Conservation (phyloP, 30 jellyfish, hydroid and myxozoan species). For the Aurelia aurita complex sp. Pacific region DNA sequence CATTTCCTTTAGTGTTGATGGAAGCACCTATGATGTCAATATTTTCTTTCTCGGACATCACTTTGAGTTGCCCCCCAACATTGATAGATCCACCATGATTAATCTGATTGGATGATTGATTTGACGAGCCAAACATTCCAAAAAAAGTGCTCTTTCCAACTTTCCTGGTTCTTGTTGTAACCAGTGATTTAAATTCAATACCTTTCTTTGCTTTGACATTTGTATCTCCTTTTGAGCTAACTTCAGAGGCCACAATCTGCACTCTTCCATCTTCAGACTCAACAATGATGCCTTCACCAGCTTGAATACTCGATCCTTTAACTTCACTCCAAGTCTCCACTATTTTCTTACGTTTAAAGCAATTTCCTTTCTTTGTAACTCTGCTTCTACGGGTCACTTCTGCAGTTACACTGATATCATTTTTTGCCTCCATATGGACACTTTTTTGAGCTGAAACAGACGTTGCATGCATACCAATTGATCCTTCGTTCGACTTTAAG, state of each 20-base stretch:
- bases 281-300: neutral
- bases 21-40: neutral
- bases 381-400: neutral
- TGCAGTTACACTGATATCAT: neutral
- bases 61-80: neutral
- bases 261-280: slow-evolving; percentile 1
- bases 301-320: neutral
- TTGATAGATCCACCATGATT: neutral
- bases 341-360: neutral
- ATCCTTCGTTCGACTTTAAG: neutral
- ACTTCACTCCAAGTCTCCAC: slow-evolving; percentile 10
- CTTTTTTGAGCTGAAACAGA: neutral
- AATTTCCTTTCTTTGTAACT: neutral
- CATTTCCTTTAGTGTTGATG: neutral
- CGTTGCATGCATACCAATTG: neutral
- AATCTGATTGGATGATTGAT: neutral
- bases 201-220: neutral
- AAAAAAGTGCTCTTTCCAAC: neutral
- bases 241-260: neutral
- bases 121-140: neutral
- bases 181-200: neutral
- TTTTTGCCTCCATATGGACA: neutral
- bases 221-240: neutral
- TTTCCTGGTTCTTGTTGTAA: neutral
- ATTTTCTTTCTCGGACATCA: neutral